Conservation (phyloP, 2,113 vertebrate genomes). For the Cryptoleucopteryx plumbea region DNA sequence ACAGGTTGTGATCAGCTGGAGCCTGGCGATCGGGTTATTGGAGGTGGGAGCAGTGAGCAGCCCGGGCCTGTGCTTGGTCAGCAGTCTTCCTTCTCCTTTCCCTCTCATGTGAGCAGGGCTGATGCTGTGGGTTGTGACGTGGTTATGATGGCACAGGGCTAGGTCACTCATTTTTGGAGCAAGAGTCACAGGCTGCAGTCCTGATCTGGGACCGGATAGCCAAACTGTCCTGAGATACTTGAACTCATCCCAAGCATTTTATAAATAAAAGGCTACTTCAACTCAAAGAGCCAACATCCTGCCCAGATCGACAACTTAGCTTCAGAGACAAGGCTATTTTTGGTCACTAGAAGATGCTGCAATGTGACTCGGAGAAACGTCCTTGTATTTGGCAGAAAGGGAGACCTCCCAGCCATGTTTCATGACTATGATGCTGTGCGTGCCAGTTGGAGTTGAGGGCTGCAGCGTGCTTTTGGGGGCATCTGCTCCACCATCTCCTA, state of each 20-base stretch:
- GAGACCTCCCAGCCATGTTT: rapidly evolving
- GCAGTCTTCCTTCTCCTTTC: neutral
- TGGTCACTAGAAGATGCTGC: neutral
- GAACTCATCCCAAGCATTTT: neutral
- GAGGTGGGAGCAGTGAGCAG: neutral
- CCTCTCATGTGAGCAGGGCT: neutral
- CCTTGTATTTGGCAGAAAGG: neutral
- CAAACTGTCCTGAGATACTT: neutral
- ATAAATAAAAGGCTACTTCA: neutral
- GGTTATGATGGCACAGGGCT: neutral
- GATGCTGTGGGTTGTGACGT: rapidly evolving
- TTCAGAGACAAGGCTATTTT: neutral
- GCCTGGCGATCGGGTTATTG: rapidly evolving
- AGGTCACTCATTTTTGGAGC: neutral
- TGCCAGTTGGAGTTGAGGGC: neutral
- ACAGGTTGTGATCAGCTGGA: neutral
- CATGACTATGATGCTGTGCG: rapidly evolving
- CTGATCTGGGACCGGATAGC: neutral
- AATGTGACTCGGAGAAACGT: rapidly evolving
- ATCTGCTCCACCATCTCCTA: neutral
- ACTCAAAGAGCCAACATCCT: neutral
- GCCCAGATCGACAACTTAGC: neutral
- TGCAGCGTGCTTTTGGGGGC: neutral
- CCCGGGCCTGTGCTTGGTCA: neutral
- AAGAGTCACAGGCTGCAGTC: neutral